A percentile compares a stretch with the other conserved stretches of the same genome.
phyloP scores from a whole-genome alignment of 2,888 invertebrate species.

The Drosophila greeni region DNA sequence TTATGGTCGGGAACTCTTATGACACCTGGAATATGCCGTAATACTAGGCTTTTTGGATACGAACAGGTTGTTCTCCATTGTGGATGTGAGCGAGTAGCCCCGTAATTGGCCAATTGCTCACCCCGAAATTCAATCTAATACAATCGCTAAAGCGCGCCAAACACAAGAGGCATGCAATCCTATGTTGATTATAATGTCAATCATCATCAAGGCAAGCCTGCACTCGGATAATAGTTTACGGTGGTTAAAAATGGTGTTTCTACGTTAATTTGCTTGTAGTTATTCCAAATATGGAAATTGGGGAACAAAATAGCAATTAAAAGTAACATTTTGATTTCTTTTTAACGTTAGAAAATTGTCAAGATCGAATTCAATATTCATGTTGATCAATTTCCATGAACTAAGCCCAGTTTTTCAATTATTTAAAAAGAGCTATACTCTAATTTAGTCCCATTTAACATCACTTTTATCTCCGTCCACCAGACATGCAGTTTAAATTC shows the following conservation, averaged over 20 bases:
- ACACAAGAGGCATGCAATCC: neutral
- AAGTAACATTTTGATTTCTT: no score
- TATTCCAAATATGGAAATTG: neutral
- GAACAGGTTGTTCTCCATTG: slow-evolving; percentile 26
- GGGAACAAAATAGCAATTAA: no score
- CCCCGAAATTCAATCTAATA: slow-evolving; percentile 1
- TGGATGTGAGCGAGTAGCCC: neutral
- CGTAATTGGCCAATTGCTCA: slow-evolving; percentile 26
- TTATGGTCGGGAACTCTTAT: slow-evolving; percentile 19
- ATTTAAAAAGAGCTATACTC: neutral
- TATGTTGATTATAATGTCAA: slow-evolving; percentile 4
- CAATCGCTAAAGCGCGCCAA: slow-evolving; percentile 7
- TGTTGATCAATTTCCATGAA: neutral
- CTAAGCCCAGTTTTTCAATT: neutral
- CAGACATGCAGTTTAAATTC: slow-evolving; percentile 1
- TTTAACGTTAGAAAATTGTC: no score
- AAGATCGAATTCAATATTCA: neutral
- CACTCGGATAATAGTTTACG: neutral
- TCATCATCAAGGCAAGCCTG: slow-evolving; percentile 1
- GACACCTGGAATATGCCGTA: slow-evolving; percentile 32
- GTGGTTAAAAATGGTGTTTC: neutral
- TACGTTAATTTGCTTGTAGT: neutral
- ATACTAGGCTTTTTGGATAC: slow-evolving; percentile 11
- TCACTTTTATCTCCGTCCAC: neutral
- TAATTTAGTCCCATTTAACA: neutral